Evolutionary conservation across 2,113 vertebrate genomes (phyloP).

Genomic region (Guaruba guarouba): DNA sequence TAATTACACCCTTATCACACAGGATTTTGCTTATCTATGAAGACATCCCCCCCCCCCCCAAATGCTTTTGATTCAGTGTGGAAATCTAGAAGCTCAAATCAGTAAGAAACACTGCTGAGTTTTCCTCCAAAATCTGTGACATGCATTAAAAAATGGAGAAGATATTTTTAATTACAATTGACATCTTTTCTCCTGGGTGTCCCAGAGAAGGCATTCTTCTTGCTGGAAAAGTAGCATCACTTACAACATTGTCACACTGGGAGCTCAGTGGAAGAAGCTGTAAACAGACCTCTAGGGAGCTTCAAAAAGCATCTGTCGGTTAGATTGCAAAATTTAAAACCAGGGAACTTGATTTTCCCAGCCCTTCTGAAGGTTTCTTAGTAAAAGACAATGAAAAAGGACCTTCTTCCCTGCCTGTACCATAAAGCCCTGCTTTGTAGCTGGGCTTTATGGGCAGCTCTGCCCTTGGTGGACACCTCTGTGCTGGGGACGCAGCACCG

Average conservation of each 20-base stretch:
- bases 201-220: not conserved
- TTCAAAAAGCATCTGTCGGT: not conserved
- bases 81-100: slow-evolving; percentile 3
- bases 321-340: not conserved
- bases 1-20: not conserved
- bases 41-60: not conserved
- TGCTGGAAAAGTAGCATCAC: not conserved
- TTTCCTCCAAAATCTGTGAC: not conserved
- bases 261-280: not conserved
- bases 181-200: not conserved
- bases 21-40: not conserved
- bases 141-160: not conserved
- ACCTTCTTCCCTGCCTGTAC: not conserved
- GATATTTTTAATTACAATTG: slow-evolving; percentile 28
- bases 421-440: accelerated
- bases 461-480: not conserved
- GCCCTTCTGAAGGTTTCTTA: not conserved
- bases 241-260: not conserved
- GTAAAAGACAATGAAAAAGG: not conserved
- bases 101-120: not conserved
- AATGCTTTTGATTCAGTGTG: not conserved
- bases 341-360: not conserved
- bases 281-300: not conserved
- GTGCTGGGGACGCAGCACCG: not conserved
- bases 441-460: not conserved